A percentile compares a stretch with the other conserved stretches of the same genome.
phyloP scores from a whole-genome alignment of 2,888 invertebrate species.

The Aelia acuminata region DNA sequence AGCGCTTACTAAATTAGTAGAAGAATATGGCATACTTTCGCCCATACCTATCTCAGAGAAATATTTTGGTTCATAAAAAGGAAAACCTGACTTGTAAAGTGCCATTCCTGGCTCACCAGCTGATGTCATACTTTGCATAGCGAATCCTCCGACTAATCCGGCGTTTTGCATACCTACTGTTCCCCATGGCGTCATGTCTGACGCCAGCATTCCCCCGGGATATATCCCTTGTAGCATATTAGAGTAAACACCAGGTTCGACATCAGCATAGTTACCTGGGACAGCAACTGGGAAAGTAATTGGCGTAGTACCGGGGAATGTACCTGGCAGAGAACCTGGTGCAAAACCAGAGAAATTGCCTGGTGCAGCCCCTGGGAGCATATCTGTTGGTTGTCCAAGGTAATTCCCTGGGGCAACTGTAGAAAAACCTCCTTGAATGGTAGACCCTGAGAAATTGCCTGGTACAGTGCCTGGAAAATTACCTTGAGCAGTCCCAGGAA shows the following conservation, averaged over 20 bases:
- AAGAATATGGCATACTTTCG: conserved; percentile 7
- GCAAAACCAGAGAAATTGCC: not conserved
- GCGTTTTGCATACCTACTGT: not conserved
- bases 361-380: not conserved
- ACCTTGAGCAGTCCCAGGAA: not conserved
- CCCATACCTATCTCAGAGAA: not conserved
- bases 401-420: not conserved
- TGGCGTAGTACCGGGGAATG: not conserved
- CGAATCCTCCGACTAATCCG: not conserved
- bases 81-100: not conserved
- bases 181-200: not conserved
- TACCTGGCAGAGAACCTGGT: not conserved
- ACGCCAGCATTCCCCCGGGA: not conserved
- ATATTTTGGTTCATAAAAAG: not conserved
- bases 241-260: not conserved
- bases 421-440: not conserved
- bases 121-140: not conserved
- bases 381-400: not conserved
- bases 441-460: not conserved
- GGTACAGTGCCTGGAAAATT: not conserved
- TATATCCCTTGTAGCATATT: not conserved
- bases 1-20: not conserved
- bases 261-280: not conserved
- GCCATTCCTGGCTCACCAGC: not conserved
- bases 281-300: not conserved